These are phyloP conservation scores for Sipha maydis DNA, from an alignment of 2,888 invertebrate genomes.

Conservation along the genomic window DNA sequence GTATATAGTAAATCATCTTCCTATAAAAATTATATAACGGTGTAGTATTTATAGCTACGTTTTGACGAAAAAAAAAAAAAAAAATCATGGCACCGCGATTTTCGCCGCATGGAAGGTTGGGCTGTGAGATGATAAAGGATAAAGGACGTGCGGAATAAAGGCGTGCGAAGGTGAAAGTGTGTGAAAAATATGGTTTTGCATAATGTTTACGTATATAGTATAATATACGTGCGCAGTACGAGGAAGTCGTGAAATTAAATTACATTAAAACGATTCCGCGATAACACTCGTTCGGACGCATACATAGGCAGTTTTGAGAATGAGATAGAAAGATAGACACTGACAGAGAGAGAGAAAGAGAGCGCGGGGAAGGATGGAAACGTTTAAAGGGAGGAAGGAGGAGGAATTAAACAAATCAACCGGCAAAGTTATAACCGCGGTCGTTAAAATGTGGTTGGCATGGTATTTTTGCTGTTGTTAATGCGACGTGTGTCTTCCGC, in stretches of 20 bases:
- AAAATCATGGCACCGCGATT: too few relatives aligned
- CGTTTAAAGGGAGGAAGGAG: background rate
- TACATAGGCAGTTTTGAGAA: background rate
- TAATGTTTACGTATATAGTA: background rate
- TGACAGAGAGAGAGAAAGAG: too few relatives aligned
- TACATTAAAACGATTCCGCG: background rate
- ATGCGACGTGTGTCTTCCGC: background rate
- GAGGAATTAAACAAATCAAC: slow-evolving; percentile 33
- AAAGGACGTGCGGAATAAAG: background rate
- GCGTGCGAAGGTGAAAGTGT: background rate
- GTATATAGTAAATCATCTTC: background rate
- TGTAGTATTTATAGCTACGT: too few relatives aligned
- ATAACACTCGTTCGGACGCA: too few relatives aligned
- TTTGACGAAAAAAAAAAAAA: too few relatives aligned
- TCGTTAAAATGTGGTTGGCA: background rate
- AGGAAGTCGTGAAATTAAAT: background rate
- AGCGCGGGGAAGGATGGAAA: too few relatives aligned
- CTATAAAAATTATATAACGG: too few relatives aligned
- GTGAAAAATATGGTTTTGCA: background rate
- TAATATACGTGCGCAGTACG: background rate
- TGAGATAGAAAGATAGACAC: too few relatives aligned
- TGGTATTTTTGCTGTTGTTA: background rate
- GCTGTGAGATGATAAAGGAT: too few relatives aligned
- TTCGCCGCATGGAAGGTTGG: too few relatives aligned
- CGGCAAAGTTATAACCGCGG: slow-evolving; percentile 4